Evolutionary conservation across 2,888 invertebrate genomes (phyloP).

Genomic region (Panzeria rudis): DNA sequence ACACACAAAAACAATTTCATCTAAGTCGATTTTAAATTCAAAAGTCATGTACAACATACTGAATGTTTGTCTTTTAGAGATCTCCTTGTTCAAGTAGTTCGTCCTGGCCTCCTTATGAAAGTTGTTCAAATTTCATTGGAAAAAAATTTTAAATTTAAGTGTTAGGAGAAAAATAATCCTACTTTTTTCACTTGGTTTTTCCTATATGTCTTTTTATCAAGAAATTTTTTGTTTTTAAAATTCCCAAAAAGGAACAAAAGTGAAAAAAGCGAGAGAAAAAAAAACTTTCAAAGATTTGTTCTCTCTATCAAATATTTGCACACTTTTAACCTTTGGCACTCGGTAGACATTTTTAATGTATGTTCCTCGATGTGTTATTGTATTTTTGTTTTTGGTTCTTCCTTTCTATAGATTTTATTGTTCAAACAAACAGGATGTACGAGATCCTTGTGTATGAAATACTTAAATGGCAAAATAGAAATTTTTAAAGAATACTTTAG

Average conservation of each 20-base stretch:
- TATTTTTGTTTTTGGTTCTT: neutral
- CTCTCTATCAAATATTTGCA: slow-evolving; percentile 68
- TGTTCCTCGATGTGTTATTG: slow-evolving; percentile 21
- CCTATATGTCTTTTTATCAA: neutral
- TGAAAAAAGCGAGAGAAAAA: slow-evolving; percentile 5
- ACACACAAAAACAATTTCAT: neutral
- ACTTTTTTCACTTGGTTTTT: slow-evolving; percentile 12
- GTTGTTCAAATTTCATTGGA: neutral
- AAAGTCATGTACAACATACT: slow-evolving; percentile 52
- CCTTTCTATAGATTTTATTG: slow-evolving; percentile 38
- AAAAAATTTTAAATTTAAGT: slow-evolving; percentile 35
- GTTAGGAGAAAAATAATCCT: slow-evolving; percentile 37
- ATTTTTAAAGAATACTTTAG: neutral
- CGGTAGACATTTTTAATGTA: slow-evolving; percentile 50
- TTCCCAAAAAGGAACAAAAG: slow-evolving; percentile 19
- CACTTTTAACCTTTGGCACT: slow-evolving; percentile 70
- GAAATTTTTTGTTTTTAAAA: slow-evolving; percentile 29
- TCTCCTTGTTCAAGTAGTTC: neutral
- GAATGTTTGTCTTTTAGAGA: neutral
- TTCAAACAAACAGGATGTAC: slow-evolving; percentile 59
- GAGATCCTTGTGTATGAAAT: slow-evolving; percentile 38
- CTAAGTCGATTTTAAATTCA: slow-evolving; percentile 35
- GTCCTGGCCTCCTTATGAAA: slow-evolving; percentile 26
- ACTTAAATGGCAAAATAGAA: slow-evolving; percentile 12
- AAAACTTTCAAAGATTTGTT: slow-evolving; percentile 42